A percentile compares a stretch with the other conserved stretches of the same genome.
phyloP scores from a whole-genome alignment of 2,113 vertebrate genomes.

The Vireo altiloquus region DNA sequence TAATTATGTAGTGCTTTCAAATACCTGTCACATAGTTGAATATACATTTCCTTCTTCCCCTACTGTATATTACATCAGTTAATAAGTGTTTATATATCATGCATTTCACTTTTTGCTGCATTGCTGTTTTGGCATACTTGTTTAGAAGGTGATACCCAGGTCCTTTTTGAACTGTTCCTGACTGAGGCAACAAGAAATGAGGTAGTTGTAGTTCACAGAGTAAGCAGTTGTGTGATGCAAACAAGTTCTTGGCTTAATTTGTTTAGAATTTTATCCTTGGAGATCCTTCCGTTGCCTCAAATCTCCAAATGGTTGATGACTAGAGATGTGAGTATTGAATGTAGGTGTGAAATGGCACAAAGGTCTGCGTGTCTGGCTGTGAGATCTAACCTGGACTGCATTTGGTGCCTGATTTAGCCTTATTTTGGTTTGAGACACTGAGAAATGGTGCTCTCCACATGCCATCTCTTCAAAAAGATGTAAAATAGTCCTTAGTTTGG shows the following conservation, averaged over 20 bases:
- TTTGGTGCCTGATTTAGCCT: not conserved
- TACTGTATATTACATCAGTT: not conserved
- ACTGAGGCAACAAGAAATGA: not conserved
- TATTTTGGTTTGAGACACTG: not conserved
- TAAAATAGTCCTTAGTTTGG: not conserved
- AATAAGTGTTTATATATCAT: not conserved
- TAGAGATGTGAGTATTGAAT: not conserved
- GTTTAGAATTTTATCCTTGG: not conserved
- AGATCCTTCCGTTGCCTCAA: not conserved
- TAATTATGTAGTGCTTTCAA: constrained; percentile 57
- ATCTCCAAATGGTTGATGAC: not conserved
- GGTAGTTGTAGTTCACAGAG: not conserved
- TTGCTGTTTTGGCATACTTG: not conserved
- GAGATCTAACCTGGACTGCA: not conserved
- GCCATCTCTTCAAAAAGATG: not conserved
- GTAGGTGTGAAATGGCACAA: not conserved
- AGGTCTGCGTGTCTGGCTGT: not conserved
- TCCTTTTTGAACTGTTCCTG: not conserved
- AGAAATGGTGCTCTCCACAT: not conserved
- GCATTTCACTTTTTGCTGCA: not conserved
- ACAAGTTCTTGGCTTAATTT: not conserved
- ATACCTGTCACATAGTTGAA: constrained; percentile 45
- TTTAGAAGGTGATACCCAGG: not conserved
- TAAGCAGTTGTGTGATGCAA: not conserved
- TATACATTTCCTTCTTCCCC: not conserved